These are phyloP conservation scores for Dolichopus griseipennis DNA, from an alignment of 2,888 invertebrate species.

Conservation along the genomic window DNA sequence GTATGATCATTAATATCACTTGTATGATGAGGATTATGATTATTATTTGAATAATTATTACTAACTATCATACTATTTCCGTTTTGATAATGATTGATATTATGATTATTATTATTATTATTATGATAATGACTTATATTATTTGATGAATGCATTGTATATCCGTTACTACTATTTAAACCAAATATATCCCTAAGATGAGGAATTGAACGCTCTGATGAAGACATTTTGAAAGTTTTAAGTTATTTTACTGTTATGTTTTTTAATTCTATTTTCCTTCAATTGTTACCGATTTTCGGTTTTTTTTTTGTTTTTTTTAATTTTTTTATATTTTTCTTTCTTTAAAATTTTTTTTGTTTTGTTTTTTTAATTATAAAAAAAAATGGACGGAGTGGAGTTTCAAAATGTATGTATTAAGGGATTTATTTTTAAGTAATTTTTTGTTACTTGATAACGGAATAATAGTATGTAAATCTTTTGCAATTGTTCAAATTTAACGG, in stretches of 20 bases:
- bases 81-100: constrained; percentile 16
- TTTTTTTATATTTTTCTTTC: no score
- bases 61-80: not conserved
- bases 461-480: no score
- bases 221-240: constrained; percentile 43
- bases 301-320: no score
- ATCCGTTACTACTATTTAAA: constrained; percentile 44
- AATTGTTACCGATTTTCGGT: no score
- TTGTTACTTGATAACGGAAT: no score
- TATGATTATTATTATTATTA: constrained; percentile 17
- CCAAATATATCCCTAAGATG: constrained; percentile 68
- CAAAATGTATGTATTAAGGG: no score
- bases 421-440: no score
- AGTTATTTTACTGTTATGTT: not conserved
- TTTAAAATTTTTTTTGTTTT: no score
- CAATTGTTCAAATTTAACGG: no score
- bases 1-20: constrained; percentile 38
- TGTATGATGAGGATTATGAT: constrained; percentile 20
- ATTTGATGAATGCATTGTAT: constrained; percentile 37
- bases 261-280: not conserved
- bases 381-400: no score
- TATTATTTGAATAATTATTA: constrained; percentile 4
- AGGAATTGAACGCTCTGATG: constrained; percentile 65
- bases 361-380: no score
- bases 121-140: not conserved